These are phyloP conservation scores for Macaca fascicularis DNA, from an alignment of 2,113 vertebrate genomes.

Conservation along the genomic window DNA sequence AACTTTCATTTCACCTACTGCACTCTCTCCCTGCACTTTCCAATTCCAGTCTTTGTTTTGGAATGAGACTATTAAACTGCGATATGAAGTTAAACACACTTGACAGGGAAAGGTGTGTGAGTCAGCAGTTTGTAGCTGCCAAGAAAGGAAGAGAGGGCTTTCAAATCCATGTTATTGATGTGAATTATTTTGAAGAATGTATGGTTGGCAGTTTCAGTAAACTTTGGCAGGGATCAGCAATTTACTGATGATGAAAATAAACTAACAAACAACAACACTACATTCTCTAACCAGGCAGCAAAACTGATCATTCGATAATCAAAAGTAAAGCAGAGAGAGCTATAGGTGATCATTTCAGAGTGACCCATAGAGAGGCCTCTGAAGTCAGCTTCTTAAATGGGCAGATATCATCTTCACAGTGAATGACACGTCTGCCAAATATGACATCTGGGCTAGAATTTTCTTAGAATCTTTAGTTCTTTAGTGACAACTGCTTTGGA, in stretches of 20 bases:
- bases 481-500: not conserved
- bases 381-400: not conserved
- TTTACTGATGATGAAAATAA: slow-evolving; percentile 59
- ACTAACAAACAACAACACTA: slow-evolving; percentile 13
- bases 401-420: not conserved
- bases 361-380: not conserved
- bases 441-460: not conserved
- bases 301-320: not conserved
- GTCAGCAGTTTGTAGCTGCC: slow-evolving; percentile 67
- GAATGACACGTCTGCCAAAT: not conserved
- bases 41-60: slow-evolving; percentile 67
- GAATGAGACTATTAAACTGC: slow-evolving; percentile 67
- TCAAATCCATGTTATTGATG: slow-evolving; percentile 65
- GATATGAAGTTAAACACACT: slow-evolving; percentile 69
- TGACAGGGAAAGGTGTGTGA: slow-evolving; percentile 52
- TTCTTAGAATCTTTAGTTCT: not conserved
- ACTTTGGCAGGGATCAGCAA: slow-evolving; percentile 69
- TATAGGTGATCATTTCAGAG: not conserved
- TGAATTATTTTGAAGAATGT: slow-evolving; percentile 69
- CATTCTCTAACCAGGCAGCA: slow-evolving; percentile 29
- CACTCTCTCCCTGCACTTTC: slow-evolving; percentile 54
- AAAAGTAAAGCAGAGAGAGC: slow-evolving; percentile 22
- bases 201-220: slow-evolving; percentile 57
- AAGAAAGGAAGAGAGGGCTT: slow-evolving; percentile 58
- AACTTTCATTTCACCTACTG: slow-evolving; percentile 68